These are phyloP conservation scores for Fistularia commersonii DNA, from an alignment of 2,797 vertebrate species.

Conservation along the genomic window DNA sequence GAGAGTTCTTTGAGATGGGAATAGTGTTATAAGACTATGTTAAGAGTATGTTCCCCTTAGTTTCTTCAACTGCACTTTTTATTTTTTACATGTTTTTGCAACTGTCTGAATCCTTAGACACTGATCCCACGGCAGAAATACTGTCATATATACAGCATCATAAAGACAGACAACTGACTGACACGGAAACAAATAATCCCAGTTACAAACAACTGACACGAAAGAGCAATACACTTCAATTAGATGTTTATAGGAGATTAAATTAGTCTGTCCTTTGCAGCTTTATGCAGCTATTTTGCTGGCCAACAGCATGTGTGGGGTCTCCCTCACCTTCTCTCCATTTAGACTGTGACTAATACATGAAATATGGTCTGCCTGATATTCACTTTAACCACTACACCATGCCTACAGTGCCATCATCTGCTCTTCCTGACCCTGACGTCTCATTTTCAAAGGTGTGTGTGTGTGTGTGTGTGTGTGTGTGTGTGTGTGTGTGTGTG, in stretches of 20 bases:
- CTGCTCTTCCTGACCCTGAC: conserved; percentile 57
- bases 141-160: no score
- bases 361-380: conserved; percentile 54
- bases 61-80: no score
- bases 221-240: not conserved
- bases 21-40: no score
- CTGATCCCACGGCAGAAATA: no score
- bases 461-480: conserved; percentile 18
- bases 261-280: conserved; percentile 3
- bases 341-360: conserved; percentile 54
- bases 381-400: conserved; percentile 52
- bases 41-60: no score
- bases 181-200: no score
- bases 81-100: no score
- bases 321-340: conserved; percentile 19
- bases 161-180: no score
- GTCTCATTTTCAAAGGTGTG: conserved; percentile 63
- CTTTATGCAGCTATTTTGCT: conserved; percentile 3
- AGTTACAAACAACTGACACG: no score
- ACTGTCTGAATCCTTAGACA: no score
- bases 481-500: conserved; percentile 18
- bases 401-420: conserved; percentile 65
- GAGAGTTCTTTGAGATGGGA: no score
- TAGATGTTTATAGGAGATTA: conserved; percentile 12
- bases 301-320: not conserved